Evolutionary conservation across 2,113 vertebrate species (phyloP).

Genomic region (Strix uralensis): DNA sequence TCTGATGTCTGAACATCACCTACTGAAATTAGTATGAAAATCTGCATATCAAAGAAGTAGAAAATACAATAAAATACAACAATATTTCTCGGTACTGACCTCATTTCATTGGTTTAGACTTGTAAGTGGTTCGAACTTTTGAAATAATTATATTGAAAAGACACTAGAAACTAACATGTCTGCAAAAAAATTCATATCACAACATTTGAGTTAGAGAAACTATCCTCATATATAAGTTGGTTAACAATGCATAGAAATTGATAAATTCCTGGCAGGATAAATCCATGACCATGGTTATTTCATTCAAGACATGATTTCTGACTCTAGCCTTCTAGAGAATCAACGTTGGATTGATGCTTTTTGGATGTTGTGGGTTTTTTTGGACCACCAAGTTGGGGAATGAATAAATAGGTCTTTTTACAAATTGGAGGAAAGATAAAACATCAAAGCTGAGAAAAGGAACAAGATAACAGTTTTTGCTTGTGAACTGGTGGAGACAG

Average conservation of each 20-base stretch:
- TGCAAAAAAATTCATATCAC: neutral
- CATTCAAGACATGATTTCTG: neutral
- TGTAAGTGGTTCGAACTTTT: neutral
- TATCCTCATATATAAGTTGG: neutral
- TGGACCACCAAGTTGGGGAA: neutral
- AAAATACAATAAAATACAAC: constrained; percentile 9
- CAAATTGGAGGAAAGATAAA: neutral
- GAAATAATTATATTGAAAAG: constrained; percentile 16
- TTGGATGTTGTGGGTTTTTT: neutral
- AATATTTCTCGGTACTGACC: neutral
- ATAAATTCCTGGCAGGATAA: neutral
- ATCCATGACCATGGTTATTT: neutral
- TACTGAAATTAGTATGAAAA: neutral
- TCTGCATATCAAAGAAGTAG: neutral
- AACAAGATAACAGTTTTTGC: neutral
- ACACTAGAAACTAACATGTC: neutral
- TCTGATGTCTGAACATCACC: neutral
- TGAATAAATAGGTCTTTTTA: neutral
- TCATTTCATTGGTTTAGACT: neutral
- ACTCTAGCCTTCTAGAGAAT: neutral
- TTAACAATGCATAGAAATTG: neutral
- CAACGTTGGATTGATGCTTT: neutral
- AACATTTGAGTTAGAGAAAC: neutral
- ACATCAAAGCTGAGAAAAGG: neutral
- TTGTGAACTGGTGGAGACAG: neutral